Base-by-base conservation (phyloP, 1,140 invertebrate genomes). In the Drosophila tsacasi region DNA sequence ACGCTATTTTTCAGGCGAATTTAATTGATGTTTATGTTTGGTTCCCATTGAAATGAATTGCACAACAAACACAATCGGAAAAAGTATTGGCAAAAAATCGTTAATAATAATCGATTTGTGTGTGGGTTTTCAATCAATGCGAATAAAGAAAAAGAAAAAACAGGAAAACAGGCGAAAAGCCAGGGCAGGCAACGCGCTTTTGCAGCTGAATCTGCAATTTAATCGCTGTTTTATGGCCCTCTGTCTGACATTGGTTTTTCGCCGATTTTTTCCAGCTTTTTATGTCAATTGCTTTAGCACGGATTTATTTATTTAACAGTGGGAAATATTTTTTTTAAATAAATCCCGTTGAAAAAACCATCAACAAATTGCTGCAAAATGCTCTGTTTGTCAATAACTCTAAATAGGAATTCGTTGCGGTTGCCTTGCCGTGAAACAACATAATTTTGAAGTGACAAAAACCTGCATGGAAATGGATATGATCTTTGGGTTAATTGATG, bases 101-200 rank as follows among this genome's bases (percentile, higher is more conserved):
- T 85, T 90, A 81, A 85, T 83, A 85, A 81, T 89, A 85, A 89
- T 91, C 85, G 86, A 89, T 89, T 85, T 82, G 85, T 65, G 81
- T 67, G 83, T 82, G 75, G 63, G 55, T 64, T 71, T 84, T 72
- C 81, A 87, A 87, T 84, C 79, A 90, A 68, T 82, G 77, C 65
- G 71, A 69, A 67, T 82, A 77, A 57, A 73, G 15, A 13, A 8
- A 4, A 4, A 5, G 9, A 47, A 25, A 21, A 42, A 66, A 63
- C 27, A 71, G 21, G 25, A 69, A 67, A 66, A 50, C 42, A 49
- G 37, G 49, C 44, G 57, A 44, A 76, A 46, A 66, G 19, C 32
- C 19, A 23, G 44, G 46, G 42, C 49, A 65, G 49, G 65, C 71
- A 62, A 71, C 57, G n/a, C 19, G 44, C 71, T 49, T 32, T 47